A percentile compares a stretch with the other conserved stretches of the same genome.
These are phyloP conservation scores for Mesocricetus auratus DNA, from an alignment of 2,113 vertebrate species.

Conservation along the genomic window DNA sequence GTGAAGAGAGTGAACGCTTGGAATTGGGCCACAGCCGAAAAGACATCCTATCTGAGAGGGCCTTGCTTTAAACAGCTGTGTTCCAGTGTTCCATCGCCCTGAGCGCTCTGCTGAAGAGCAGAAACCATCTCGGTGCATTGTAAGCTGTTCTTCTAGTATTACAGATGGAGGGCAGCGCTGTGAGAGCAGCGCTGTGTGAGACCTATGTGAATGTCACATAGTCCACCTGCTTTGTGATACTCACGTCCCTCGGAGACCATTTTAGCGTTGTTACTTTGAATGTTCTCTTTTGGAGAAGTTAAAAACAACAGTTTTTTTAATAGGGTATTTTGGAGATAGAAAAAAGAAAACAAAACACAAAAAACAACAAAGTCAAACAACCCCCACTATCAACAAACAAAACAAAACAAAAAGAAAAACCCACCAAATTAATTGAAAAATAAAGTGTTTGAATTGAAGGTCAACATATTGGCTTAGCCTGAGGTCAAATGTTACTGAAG, in stretches of 20 bases:
- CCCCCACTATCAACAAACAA: background rate
- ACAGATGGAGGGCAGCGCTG: background rate
- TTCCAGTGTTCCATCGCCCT: background rate
- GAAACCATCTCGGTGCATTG: background rate
- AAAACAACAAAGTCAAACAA: background rate
- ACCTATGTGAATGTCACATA: background rate
- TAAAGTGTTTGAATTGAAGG: background rate
- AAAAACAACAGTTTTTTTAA: background rate
- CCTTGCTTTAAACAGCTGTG: fast-evolving
- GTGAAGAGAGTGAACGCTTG: background rate
- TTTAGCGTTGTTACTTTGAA: background rate
- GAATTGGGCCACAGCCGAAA: too few relatives aligned
- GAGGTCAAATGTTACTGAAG: background rate
- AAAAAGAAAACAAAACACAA: background rate
- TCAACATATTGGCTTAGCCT: constrained; percentile 10
- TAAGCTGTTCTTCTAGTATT: background rate
- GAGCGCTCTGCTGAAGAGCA: background rate
- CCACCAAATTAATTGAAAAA: constrained; percentile 2
- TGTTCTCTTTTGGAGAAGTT: background rate
- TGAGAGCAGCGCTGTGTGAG: background rate
- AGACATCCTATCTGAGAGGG: background rate
- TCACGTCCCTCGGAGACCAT: background rate
- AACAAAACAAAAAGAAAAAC: background rate
- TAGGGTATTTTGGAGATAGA: background rate
- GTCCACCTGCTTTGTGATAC: background rate